These are phyloP conservation scores for Bombus sylvicola DNA, from an alignment of 1,140 invertebrate genomes.

Conservation along the genomic window DNA sequence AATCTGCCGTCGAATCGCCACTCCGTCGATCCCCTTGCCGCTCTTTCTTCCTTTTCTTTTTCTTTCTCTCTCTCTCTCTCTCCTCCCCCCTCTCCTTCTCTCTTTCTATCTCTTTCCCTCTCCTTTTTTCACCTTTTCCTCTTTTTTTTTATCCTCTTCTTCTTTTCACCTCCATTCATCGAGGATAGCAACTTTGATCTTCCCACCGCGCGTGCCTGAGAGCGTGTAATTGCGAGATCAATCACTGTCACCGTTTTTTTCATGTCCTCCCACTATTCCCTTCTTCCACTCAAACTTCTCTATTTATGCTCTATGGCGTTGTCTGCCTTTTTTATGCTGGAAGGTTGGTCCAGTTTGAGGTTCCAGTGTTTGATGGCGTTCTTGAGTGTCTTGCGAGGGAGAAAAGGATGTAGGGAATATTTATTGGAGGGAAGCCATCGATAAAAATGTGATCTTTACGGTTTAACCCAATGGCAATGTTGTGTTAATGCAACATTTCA, in stretches of 20 bases:
- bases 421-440: too few relatives aligned
- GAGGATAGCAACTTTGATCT: conserved; percentile 39
- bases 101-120: not conserved
- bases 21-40: conserved; percentile 28
- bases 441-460: too few relatives aligned
- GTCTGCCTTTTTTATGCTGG: not conserved
- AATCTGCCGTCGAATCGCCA: conserved; percentile 40
- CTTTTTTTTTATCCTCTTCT: not conserved
- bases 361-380: too few relatives aligned
- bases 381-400: too few relatives aligned
- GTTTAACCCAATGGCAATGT: too few relatives aligned
- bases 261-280: not conserved
- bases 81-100: too few relatives aligned
- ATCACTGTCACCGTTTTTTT: conserved; percentile 30
- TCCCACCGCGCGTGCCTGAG: conserved; percentile 24
- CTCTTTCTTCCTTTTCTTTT: not conserved
- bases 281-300: not conserved
- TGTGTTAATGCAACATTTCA: too few relatives aligned
- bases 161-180: conserved; percentile 24
- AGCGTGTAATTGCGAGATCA: conserved; percentile 42
- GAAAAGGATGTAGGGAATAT: too few relatives aligned
- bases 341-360: not conserved
- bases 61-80: too few relatives aligned
- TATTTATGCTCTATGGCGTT: too few relatives aligned
- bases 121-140: not conserved